Evolutionary conservation across 1,140 invertebrate species (phyloP).

Genomic region (Octopus bimaculoides): DNA sequence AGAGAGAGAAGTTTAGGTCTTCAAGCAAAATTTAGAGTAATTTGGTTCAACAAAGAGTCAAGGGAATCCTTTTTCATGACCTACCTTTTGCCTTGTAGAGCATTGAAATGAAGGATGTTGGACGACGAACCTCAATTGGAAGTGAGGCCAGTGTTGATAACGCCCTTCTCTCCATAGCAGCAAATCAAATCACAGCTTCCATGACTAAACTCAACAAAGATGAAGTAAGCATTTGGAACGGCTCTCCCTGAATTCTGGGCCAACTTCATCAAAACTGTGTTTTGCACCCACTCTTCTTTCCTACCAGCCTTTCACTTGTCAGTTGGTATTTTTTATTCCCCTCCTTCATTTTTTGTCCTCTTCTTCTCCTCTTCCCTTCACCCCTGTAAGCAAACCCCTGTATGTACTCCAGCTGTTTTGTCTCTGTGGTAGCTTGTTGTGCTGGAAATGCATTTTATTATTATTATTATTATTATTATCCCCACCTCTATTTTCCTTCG

Average conservation of each 20-base stretch:
- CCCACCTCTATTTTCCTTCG: no score
- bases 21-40: no score
- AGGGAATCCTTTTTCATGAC: background rate
- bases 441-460: background rate
- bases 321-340: background rate
- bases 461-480: background rate
- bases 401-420: slow-evolving; percentile 6
- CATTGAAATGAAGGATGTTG: slow-evolving; percentile 30
- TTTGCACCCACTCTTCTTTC: background rate
- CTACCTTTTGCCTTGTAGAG: slow-evolving; percentile 24
- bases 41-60: no score
- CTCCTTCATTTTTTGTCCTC: no score
- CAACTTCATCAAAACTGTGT: slow-evolving; percentile 8
- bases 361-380: background rate
- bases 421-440: slow-evolving; percentile 2
- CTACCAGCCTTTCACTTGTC: slow-evolving; percentile 2
- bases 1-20: no score
- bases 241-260: background rate
- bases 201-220: slow-evolving; percentile 35
- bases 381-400: background rate
- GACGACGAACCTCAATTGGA: slow-evolving; percentile 22
- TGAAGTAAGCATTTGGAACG: slow-evolving; percentile 11
- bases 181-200: slow-evolving; percentile 36
- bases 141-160: slow-evolving; percentile 27
- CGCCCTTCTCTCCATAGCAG: slow-evolving; percentile 32